Evolutionary conservation across 2,113 vertebrate genomes (phyloP).

Genomic region (Picathartes gymnocephalus): DNA sequence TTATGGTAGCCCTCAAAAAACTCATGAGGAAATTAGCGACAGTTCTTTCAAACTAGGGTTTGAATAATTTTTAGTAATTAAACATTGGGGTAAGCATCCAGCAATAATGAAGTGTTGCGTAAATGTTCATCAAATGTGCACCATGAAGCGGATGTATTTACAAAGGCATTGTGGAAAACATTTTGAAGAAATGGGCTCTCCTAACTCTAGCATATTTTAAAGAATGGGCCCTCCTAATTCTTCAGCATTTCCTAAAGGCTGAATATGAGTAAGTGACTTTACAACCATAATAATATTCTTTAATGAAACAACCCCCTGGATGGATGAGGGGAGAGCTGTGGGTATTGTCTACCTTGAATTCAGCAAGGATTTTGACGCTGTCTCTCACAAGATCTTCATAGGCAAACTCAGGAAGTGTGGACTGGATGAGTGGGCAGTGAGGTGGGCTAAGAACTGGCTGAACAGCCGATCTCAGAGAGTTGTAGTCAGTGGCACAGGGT

Average conservation of each 20-base stretch:
- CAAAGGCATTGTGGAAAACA: not conserved
- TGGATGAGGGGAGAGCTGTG: not conserved
- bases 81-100: not conserved
- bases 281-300: not conserved
- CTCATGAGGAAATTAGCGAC: not conserved
- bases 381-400: not conserved
- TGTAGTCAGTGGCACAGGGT: not conserved
- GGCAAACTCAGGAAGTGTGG: not conserved
- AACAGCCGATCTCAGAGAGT: too few relatives aligned
- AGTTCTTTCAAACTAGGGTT: not conserved
- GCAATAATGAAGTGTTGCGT: not conserved
- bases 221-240: not conserved
- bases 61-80: not conserved
- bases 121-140: not conserved
- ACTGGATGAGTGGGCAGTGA: not conserved
- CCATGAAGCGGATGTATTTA: not conserved
- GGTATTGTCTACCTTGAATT: not conserved
- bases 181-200: not conserved
- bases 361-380: not conserved
- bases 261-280: not conserved
- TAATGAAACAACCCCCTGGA: not conserved
- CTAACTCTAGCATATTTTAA: not conserved
- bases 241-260: not conserved
- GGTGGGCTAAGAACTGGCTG: not conserved
- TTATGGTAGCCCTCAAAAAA: not conserved